Evolutionary conservation across 2,888 invertebrate species (phyloP).

Genomic region (Hypena proboscidalis): DNA sequence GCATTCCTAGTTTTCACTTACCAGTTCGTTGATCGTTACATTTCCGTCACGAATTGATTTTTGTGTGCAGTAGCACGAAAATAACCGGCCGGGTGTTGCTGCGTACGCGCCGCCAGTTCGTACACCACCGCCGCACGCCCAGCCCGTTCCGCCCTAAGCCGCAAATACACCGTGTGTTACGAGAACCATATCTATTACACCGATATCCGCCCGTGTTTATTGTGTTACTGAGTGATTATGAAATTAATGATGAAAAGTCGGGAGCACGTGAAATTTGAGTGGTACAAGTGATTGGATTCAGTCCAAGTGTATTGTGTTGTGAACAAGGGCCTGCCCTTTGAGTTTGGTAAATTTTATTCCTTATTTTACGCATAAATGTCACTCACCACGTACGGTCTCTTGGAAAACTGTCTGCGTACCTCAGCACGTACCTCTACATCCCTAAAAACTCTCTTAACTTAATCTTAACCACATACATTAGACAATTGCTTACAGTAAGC

Average conservation of each 20-base stretch:
- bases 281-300: constrained; percentile 61
- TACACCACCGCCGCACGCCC: constrained; percentile 57
- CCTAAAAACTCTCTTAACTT: too few species aligned
- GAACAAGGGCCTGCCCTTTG: constrained; percentile 57
- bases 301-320: constrained; percentile 69
- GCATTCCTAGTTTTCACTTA: constrained; percentile 57
- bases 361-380: constrained; percentile 11
- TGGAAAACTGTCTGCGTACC: too few species aligned
- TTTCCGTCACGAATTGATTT: constrained; percentile 80
- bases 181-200: constrained; percentile 39
- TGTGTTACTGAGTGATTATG: constrained; percentile 41
- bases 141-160: constrained; percentile 60
- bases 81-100: constrained; percentile 81
- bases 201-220: constrained; percentile 33
- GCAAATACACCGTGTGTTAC: constrained; percentile 52
- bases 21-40: constrained; percentile 84
- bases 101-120: constrained; percentile 65
- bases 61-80: constrained; percentile 81
- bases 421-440: too few species aligned
- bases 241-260: constrained; percentile 31
- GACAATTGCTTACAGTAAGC: too few species aligned
- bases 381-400: background rate
- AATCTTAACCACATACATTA: too few species aligned
- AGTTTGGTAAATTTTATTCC: constrained; percentile 57
- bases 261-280: constrained; percentile 52